Evolutionary conservation across 2,888 invertebrate species (phyloP).

Genomic region (Congeria kusceri): DNA sequence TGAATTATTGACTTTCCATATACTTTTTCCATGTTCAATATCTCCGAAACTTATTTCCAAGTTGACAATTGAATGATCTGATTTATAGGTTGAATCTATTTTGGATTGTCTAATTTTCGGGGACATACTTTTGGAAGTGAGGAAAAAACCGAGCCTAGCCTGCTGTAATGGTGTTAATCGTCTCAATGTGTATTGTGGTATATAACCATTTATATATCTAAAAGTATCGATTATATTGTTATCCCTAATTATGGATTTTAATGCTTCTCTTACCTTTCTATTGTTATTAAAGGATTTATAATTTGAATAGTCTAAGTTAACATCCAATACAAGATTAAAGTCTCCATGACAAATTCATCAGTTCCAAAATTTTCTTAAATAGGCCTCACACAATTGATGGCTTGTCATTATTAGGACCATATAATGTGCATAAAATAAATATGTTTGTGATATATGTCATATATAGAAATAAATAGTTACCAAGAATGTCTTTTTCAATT

Average conservation of each 20-base stretch:
- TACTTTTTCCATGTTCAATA: conserved; percentile 21
- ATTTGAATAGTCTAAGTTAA: conserved; percentile 15
- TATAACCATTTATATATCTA: conserved; percentile 17
- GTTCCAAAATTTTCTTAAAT: no score
- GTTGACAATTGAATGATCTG: conserved; percentile 38
- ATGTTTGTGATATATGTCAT: no score
- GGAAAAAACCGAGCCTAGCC: conserved; percentile 39
- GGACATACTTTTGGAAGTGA: conserved; percentile 19
- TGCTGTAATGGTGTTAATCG: conserved; percentile 42
- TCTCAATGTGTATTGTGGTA: conserved; percentile 34
- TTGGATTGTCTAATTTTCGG: neutral
- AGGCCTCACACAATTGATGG: no score
- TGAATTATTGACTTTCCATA: conserved; percentile 43
- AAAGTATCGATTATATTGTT: conserved; percentile 25
- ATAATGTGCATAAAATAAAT: no score
- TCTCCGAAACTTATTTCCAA: conserved; percentile 16
- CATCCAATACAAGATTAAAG: conserved; percentile 29
- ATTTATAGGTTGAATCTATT: conserved; percentile 28
- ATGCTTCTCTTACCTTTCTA: conserved; percentile 9
- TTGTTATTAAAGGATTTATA: conserved; percentile 25
- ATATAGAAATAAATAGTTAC: no score
- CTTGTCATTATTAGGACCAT: no score
- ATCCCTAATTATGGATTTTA: conserved; percentile 9
- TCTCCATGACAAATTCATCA: conserved; percentile 7
- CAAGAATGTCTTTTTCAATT: no score